phyloP scores from a whole-genome alignment of 2,113 vertebrate genomes.

The Alces alces region DNA sequence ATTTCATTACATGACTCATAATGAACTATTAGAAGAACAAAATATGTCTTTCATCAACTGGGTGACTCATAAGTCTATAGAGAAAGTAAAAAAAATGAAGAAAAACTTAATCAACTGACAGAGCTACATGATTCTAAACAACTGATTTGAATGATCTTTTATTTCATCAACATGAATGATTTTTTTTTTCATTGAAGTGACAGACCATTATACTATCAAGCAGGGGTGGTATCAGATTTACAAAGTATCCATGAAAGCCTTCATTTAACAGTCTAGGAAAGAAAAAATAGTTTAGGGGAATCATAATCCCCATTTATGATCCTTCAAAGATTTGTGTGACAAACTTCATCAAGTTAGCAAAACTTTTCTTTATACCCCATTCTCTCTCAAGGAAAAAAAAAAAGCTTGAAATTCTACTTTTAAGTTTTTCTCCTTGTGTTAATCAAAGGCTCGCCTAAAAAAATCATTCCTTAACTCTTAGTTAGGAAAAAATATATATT shows the following conservation, averaged over 20 bases:
- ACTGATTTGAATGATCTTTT: neutral
- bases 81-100: conserved; percentile 9
- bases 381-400: neutral
- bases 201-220: neutral
- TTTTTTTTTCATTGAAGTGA: neutral
- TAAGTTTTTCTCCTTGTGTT: neutral
- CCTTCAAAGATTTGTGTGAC: neutral
- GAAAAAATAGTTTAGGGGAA: neutral
- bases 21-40: conserved; percentile 30
- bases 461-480: neutral
- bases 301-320: neutral
- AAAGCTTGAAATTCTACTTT: conserved; percentile 5
- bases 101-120: neutral
- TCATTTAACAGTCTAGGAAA: neutral
- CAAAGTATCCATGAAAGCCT: neutral
- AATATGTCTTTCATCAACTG: neutral
- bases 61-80: neutral
- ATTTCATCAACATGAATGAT: neutral
- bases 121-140: neutral
- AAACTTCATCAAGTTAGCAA: neutral
- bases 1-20: conserved; percentile 6
- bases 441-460: neutral
- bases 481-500: neutral
- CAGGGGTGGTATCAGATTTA: neutral
- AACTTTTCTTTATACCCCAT: neutral